Evolutionary conservation across 2,888 invertebrate species (phyloP).

Genomic region (Strigamia maritima): DNA sequence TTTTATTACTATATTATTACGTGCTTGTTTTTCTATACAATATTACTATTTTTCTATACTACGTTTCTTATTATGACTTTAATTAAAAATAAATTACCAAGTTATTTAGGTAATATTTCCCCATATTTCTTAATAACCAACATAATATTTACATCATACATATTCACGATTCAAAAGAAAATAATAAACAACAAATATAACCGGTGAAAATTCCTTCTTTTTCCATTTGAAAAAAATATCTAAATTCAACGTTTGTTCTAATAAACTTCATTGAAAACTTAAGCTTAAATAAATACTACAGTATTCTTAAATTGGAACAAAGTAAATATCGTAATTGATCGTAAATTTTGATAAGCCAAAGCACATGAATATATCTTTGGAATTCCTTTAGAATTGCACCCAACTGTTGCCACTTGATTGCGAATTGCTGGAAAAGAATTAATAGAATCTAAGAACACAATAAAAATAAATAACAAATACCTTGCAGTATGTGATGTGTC

Average conservation of each 20-base stretch:
- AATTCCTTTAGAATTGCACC: slow-evolving; percentile 47
- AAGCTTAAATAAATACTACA: slow-evolving; percentile 20
- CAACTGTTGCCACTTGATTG: slow-evolving; percentile 44
- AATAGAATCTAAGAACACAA: background rate
- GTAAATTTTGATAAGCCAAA: slow-evolving; percentile 9
- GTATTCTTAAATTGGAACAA: background rate
- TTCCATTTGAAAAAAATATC: background rate
- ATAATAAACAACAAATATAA: background rate
- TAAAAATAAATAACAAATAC: background rate
- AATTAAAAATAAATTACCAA: slow-evolving; percentile 15
- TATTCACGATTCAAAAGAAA: background rate
- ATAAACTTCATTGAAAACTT: background rate
- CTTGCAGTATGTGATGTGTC: background rate
- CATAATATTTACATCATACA: slow-evolving; percentile 13
- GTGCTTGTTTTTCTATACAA: background rate
- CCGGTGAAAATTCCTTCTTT: background rate
- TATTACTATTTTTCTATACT: background rate
- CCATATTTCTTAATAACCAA: background rate
- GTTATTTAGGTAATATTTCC: background rate
- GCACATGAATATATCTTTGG: background rate
- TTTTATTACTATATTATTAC: slow-evolving; percentile 6
- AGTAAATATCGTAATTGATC: slow-evolving; percentile 16
- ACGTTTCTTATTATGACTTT: background rate
- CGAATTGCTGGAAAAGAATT: background rate
- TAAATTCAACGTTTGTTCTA: background rate